Conservation (phyloP, 2,797 vertebrate genomes). For the Menidia menidia region DNA sequence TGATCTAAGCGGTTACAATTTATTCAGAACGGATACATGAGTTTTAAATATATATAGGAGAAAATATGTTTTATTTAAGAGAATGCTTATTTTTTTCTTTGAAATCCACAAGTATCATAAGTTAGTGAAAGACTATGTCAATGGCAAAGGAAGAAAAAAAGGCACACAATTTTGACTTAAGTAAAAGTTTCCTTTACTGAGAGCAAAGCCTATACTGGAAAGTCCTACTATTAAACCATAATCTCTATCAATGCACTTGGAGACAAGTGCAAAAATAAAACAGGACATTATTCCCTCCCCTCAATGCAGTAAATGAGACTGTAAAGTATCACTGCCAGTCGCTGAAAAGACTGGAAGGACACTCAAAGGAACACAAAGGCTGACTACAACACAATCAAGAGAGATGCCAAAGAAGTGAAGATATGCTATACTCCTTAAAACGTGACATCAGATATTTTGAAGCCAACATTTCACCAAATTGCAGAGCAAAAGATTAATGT, state of each 20-base stretch:
- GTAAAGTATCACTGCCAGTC: conserved; percentile 51
- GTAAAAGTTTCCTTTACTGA: conserved; percentile 1
- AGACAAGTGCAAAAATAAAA: conserved; percentile 38
- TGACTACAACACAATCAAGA: conserved; percentile 40
- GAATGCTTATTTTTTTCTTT: no score
- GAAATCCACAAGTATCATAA: neutral
- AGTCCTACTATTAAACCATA: conserved; percentile 9
- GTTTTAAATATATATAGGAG: no score
- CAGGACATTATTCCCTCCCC: conserved; percentile 42
- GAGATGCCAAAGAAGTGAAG: conserved; percentile 18
- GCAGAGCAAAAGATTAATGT: conserved; percentile 39
- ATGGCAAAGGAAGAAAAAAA: conserved; percentile 11
- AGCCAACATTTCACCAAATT: conserved; percentile 56
- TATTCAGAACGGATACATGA: no score
- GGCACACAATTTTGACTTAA: neutral
- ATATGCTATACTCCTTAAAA: conserved; percentile 53
- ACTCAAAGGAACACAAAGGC: conserved; percentile 53
- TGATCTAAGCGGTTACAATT: conserved; percentile 12
- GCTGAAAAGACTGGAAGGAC: conserved; percentile 51
- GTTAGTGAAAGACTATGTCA: conserved; percentile 12
- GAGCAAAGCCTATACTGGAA: conserved; percentile 40
- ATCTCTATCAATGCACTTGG: conserved; percentile 21
- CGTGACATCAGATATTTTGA: conserved; percentile 59
- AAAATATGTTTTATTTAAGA: no score
- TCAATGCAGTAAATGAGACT: conserved; percentile 45